Conservation (phyloP, 2,113 vertebrate species). For the Gopherus flavomarginatus region DNA sequence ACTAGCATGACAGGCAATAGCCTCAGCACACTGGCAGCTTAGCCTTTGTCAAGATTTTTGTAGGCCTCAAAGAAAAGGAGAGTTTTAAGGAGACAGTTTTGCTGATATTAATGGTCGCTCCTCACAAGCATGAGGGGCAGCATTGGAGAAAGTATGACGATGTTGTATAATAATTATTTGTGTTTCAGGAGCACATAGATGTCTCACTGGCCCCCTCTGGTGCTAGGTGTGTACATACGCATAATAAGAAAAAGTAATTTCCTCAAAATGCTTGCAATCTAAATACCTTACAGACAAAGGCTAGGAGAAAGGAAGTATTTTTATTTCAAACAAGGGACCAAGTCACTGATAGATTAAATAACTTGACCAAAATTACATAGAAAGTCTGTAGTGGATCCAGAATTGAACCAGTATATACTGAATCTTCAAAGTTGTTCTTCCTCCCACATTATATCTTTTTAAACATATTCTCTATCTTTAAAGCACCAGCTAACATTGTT, state of each 20-base stretch:
- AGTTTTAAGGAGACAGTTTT: neutral
- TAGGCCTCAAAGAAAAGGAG: neutral
- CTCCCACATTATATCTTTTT: rapidly evolving
- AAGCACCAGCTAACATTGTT: neutral
- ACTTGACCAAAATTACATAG: neutral
- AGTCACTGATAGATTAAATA: neutral
- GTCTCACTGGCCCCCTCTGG: neutral
- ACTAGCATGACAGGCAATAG: rapidly evolving
- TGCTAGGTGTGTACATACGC: rapidly evolving
- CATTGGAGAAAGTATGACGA: neutral
- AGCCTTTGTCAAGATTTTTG: neutral
- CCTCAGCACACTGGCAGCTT: rapidly evolving
- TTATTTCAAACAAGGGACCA: neutral
- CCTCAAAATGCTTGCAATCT: neutral
- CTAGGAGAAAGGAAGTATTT: neutral
- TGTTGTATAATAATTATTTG: neutral
- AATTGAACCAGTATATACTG: too few relatives aligned
- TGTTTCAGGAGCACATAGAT: neutral
- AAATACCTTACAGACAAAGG: neutral
- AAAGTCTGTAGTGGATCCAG: neutral
- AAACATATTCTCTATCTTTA: neutral
- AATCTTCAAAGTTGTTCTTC: too few relatives aligned
- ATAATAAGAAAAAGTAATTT: neutral
- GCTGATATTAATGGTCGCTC: neutral
- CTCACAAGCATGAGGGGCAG: neutral